Conservation (phyloP, 1,140 invertebrate species). For the Tetramorium alpestre region DNA sequence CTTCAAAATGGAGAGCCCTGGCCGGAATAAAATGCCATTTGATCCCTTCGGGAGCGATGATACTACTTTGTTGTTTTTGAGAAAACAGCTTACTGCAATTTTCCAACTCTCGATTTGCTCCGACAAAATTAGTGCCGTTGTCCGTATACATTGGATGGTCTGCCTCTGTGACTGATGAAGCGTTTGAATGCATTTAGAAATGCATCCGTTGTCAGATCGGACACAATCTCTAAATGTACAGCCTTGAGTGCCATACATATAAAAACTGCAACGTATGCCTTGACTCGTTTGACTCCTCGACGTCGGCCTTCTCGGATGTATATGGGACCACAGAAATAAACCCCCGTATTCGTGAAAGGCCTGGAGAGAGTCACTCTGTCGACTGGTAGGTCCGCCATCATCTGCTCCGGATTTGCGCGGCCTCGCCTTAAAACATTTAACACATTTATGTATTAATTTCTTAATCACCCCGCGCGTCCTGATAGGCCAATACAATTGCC, state of each 20-base stretch:
- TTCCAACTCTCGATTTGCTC: background rate
- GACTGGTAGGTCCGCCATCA: slow-evolving; percentile 79
- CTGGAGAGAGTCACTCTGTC: slow-evolving; percentile 49
- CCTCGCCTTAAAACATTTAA: background rate
- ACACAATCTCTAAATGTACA: slow-evolving; percentile 60
- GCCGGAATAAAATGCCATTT: background rate
- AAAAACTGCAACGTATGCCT: background rate
- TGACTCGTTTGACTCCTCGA: background rate
- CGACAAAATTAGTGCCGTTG: background rate
- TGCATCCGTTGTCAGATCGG: background rate
- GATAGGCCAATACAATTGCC: background rate
- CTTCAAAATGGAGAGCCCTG: background rate
- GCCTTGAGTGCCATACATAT: slow-evolving; percentile 22
- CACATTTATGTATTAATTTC: background rate
- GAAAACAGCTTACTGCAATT: background rate
- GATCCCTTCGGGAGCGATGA: too few relatives aligned
- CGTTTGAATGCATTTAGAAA: background rate
- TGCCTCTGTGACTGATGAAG: background rate
- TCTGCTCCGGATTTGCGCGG: background rate
- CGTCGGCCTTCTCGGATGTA: slow-evolving; percentile 64
- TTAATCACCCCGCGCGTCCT: background rate
- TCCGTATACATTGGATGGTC: background rate
- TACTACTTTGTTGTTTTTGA: background rate
- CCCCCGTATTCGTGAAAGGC: slow-evolving; percentile 78
- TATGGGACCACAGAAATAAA: slow-evolving; percentile 82